Percentiles rank a stretch among this genome's conserved stretches.
phyloP scores from a whole-genome alignment of 2,797 vertebrate genomes.

The Sandelia bainsii region DNA sequence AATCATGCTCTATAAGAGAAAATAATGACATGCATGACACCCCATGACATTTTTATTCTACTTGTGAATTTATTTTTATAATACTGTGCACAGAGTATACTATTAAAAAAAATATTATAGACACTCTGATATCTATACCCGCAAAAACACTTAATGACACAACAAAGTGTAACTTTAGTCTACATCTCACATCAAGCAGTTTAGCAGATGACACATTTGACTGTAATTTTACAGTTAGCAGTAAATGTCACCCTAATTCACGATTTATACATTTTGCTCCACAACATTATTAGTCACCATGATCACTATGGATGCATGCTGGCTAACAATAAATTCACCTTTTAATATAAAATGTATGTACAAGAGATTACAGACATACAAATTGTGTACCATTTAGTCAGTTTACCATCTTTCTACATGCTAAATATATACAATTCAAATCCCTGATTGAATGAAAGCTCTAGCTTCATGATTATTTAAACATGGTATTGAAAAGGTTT shows the following conservation, averaged over 20 bases:
- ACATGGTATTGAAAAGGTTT: too few species aligned
- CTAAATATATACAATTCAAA: too few species aligned
- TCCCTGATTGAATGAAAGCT: too few species aligned
- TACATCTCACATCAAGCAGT: neutral
- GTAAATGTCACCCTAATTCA: too few species aligned
- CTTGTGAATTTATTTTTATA: conserved; percentile 2
- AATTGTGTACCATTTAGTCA: too few species aligned
- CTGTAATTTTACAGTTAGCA: neutral
- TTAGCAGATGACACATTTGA: neutral
- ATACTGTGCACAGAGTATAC: too few species aligned
- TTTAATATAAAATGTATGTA: neutral
- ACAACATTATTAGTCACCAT: neutral
- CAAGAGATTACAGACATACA: neutral
- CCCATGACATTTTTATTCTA: neutral
- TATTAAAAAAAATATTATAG: too few species aligned
- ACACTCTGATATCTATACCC: neutral
- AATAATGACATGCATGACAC: neutral
- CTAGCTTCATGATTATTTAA: too few species aligned
- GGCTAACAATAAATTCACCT: neutral
- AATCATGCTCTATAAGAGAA: neutral
- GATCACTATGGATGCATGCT: neutral
- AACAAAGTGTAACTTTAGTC: neutral
- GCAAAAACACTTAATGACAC: too few species aligned
- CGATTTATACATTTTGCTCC: neutral
- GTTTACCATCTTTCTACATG: too few species aligned